Base-by-base conservation (phyloP, 2,888 invertebrate genomes). In the Drosophila pseudotalamancana region DNA sequence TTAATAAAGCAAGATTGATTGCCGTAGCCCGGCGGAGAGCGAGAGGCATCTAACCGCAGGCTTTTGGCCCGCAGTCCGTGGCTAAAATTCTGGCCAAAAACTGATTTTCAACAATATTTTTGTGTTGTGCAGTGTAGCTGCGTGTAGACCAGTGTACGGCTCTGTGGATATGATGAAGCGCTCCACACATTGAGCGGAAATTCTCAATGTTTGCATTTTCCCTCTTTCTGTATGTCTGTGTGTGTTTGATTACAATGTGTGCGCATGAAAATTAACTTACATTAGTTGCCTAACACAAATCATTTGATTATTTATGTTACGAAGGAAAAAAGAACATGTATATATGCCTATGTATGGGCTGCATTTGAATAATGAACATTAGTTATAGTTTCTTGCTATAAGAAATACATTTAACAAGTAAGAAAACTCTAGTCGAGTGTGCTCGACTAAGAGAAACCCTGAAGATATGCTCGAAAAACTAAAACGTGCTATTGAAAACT, bases 1-100 rank as follows among this genome's bases (percentile, higher is more conserved):
- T 76, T 77, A 77, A 77, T 77, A 77, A 66, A 79, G 72, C 60
- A 71, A 75, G 81, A 82, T 87, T 87, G 87, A 87, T 82, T 87
- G 68, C 81, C 84, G 62, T 77, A 61, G 57, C 51, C 49, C 19
- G 53, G 34, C 18, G 51, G 42, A 12, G 62, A 35, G 42, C n/a
- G 62, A 35, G 42, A 45, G 45, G 19, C 49, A 65, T 57, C 65
- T 42, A 56, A 63, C 69, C 76, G 49, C 72, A 62, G 40, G 50
- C 42, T 12, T 39, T 49, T 57, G 31, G 42, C 34, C 50, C 35
- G 56, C 34, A 51, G 40, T 19, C 18, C 37, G 14, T 48, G 18
- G 60, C 49, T 49, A 35, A 40, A 42, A 32, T 54, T 6, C 71
- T 37, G 56, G 45, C 66, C 77, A 65, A 67, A 71, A 70, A 83